Base-by-base conservation (phyloP, 2,888 invertebrate species). In the Synergus umbraculus region DNA sequence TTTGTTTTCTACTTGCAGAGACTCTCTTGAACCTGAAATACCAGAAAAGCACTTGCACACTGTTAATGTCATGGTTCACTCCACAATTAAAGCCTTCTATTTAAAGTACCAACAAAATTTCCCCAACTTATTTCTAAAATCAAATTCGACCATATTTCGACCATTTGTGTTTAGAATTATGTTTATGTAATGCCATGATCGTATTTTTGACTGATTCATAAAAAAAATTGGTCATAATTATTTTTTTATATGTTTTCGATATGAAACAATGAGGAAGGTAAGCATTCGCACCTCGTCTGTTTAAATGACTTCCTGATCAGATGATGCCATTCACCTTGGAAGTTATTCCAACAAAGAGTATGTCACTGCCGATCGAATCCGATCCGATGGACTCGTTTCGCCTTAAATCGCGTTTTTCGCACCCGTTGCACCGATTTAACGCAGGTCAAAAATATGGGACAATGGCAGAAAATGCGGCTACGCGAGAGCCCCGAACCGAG, bases 1-100 rank as follows among this genome's bases (percentile, higher is more conserved):
- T 37, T 7, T 37, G 18, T 4, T 58, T 18, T 18, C 1, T 2
- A 18, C 58, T 18, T 58, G 4, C n/a, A 58, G 9, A 58, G 46
- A 54, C 69, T 29, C 81, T 80, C 79, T 78, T 81, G 80, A 84
- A 83, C 79, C 80, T 82, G 80, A 85, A 82, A 60, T 82, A 78
- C 73, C 80, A 41, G 18, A 66, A 43, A 66, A 66, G 44, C 44
- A 66, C 54, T 73, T 73, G 73, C n/a, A 73, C 54, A 13, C 37
- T 49, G 37, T 18, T 73, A 58, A 73, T 73, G 73, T 41, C 73
- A 73, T 37, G 73, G 54, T 73, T 73, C 54, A 37, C 29, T 29
- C 63, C 12, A 22, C 60, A 60, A 60, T 60, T 60, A 29, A 37
- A 63, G 54, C 37, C 54, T 54, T 73, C 73, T 73, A 73, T 73